Base-by-base conservation (phyloP, 2,797 vertebrate species). In the Coluber constrictor region DNA sequence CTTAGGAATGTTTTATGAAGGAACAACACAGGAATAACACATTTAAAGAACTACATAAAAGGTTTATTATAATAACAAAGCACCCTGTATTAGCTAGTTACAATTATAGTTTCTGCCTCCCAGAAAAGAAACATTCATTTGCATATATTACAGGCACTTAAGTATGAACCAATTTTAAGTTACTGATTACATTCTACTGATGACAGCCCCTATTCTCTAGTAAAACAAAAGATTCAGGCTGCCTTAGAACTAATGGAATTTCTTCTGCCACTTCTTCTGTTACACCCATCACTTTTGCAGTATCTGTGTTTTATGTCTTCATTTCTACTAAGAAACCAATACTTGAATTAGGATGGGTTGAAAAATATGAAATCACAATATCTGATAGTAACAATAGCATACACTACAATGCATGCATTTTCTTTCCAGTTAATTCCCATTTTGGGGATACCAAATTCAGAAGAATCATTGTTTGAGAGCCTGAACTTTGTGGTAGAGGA, bases 401-500 rank as follows among this genome's bases (percentile, higher is more conserved):
- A 29, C 54, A 55, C 74, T 70, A 25, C 54, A 29, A 25, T 0
- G 6, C 0, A 25, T 89, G 57, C 1, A 0, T 0, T 83, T 13
- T 16, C 4, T 90, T 32, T n/a, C 54, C 70, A 23, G 18, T 29
- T 57, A 29, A 74, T 59, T 12, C 15, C 56, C 56, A 43, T 13
- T 2, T 56, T 94, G 43, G 11, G 29, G 47, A 25, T 25, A 20
- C 11, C 0, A 0, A 89, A 43, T 23, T 43, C 47, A 15, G 29
- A 29, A 79, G 91, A 5, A 25, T 63, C 0, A 0, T 57, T 0
- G 0, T 61, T 89, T 91, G 55, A 79, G 57, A 20, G 55, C 2
- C 60, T 11, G 0, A 59, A 13, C 16, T 86, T 92, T 37, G 47
- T 66, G 90, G 27, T 90, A 66, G 8, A 60, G 54, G 90, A n/a